These are phyloP conservation scores for Lethocerus indicus DNA, from an alignment of 1,140 invertebrate species.

Conservation along the genomic window DNA sequence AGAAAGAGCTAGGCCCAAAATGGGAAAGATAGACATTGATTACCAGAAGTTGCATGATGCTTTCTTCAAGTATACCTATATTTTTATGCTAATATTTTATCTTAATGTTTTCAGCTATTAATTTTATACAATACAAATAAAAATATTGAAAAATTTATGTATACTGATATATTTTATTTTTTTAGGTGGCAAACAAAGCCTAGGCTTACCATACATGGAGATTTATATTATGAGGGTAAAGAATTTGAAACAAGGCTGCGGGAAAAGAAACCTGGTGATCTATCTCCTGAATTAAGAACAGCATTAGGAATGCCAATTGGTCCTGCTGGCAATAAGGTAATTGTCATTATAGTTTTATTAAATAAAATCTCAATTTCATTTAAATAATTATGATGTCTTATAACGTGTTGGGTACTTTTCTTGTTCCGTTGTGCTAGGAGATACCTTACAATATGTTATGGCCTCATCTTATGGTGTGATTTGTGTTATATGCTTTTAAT, in stretches of 20 bases:
- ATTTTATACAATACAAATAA: too few relatives aligned
- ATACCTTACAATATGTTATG: too few relatives aligned
- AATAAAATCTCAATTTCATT: not conserved
- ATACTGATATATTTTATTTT: too few relatives aligned
- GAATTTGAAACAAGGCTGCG: constrained; percentile 96
- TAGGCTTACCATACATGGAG: constrained; percentile 83
- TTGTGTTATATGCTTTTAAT: too few relatives aligned
- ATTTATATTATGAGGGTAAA: constrained; percentile 99
- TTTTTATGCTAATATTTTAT: too few relatives aligned
- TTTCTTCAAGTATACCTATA: constrained; percentile 69
- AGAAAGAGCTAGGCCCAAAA: constrained; percentile 88
- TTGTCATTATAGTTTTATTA: not conserved
- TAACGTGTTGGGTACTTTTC: too few relatives aligned
- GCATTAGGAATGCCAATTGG: constrained; percentile 98
- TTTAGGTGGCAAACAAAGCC: constrained; percentile 94
- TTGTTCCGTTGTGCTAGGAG: too few relatives aligned
- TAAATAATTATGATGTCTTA: too few relatives aligned
- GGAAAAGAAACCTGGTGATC: constrained; percentile 26
- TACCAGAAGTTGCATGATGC: constrained; percentile 99
- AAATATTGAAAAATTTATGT: not conserved
- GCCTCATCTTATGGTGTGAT: too few relatives aligned
- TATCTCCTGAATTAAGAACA: constrained; percentile 88
- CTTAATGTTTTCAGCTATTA: too few relatives aligned
- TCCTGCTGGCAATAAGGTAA: constrained; percentile 59
- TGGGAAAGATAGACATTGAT: constrained; percentile 99